phyloP scores from a whole-genome alignment of 2,797 vertebrate genomes.

The Loriculus beryllinus region DNA sequence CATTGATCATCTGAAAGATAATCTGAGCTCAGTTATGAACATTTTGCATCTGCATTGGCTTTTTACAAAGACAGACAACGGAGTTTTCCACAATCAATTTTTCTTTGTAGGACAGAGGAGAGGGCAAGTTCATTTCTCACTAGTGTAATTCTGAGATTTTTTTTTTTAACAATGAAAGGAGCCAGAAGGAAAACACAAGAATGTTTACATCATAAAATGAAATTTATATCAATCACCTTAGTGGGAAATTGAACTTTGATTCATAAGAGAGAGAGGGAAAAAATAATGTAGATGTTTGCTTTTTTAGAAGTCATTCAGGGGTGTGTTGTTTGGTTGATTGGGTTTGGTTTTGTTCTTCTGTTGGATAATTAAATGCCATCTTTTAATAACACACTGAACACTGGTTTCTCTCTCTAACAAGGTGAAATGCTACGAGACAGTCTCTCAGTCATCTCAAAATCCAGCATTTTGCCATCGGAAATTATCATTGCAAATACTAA shows the following conservation, averaged over 20 bases:
- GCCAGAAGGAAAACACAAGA: not conserved
- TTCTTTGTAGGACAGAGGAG: not conserved
- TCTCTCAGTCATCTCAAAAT: not conserved
- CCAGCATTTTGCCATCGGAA: not conserved
- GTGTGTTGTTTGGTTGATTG: not conserved
- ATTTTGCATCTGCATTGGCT: not conserved
- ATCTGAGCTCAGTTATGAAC: not conserved
- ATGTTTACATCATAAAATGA: not conserved
- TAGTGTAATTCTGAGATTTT: not conserved
- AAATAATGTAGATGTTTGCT: not conserved
- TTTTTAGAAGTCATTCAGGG: not conserved
- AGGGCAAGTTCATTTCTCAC: not conserved
- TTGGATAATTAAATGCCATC: not conserved
- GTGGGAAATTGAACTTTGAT: not conserved
- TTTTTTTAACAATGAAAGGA: not conserved
- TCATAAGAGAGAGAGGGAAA: not conserved
- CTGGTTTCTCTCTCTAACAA: not conserved
- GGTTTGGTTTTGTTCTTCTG: not conserved
- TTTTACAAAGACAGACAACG: not conserved
- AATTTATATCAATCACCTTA: not conserved
- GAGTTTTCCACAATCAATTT: not conserved
- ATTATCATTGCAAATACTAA: not conserved
- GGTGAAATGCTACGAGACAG: not conserved
- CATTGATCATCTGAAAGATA: not conserved
- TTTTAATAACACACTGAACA: not conserved